Percentiles rank a stretch among this genome's conserved stretches.
These are phyloP conservation scores for Heliconius eleuchia DNA, from an alignment of 1,140 invertebrate species.

Conservation along the genomic window DNA sequence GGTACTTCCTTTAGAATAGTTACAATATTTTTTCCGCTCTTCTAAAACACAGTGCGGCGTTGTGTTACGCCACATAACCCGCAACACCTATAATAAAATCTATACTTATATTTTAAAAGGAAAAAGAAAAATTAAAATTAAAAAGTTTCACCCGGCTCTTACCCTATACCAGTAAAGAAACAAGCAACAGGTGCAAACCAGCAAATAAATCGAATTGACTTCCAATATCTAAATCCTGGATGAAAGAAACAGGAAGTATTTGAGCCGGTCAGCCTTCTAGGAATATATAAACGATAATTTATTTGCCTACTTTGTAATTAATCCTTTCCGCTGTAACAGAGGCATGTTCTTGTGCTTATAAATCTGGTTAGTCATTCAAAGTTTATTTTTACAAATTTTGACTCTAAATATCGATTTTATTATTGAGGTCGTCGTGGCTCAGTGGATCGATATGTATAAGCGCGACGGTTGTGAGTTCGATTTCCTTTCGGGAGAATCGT, in stretches of 20 bases:
- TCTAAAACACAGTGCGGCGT: too few species aligned
- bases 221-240: slow-evolving; percentile 8
- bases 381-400: background rate
- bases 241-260: slow-evolving; percentile 10
- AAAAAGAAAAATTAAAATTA: too few species aligned
- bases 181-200: background rate
- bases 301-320: slow-evolving; percentile 14
- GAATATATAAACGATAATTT: slow-evolving; percentile 1
- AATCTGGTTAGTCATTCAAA: background rate
- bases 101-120: too few species aligned
- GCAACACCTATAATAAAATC: too few species aligned
- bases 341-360: background rate
- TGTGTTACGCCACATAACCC: too few species aligned
- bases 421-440: too few species aligned
- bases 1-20: too few species aligned
- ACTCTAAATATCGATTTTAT: too few species aligned
- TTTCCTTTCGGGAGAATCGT: too few species aligned
- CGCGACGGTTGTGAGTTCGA: too few species aligned
- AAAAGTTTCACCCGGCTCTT: background rate
- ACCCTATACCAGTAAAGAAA: background rate
- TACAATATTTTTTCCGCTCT: too few species aligned
- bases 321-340: background rate
- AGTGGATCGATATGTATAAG: too few species aligned
- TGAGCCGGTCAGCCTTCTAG: slow-evolving; percentile 2
- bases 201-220: background rate